These are phyloP conservation scores for Etia nguti DNA, from an alignment of 2,113 vertebrate species.

Conservation along the genomic window DNA sequence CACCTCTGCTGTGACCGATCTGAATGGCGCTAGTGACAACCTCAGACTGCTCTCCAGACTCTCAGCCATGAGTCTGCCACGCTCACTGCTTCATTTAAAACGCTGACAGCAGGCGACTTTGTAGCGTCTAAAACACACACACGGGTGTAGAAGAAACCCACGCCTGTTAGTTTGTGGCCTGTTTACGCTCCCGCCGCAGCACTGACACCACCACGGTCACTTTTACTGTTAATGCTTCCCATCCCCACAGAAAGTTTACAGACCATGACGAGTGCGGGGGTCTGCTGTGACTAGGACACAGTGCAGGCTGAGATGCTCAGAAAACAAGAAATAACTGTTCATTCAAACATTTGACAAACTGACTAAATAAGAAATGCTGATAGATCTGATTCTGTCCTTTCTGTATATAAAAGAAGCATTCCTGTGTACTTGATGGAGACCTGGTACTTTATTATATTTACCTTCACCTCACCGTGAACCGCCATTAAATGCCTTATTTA, in stretches of 20 bases:
- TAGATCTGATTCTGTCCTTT: background rate
- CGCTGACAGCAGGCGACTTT: background rate
- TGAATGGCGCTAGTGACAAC: background rate
- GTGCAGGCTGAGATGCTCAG: background rate
- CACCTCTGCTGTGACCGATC: background rate
- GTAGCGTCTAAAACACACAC: background rate
- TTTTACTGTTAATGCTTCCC: background rate
- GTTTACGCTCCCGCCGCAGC: background rate
- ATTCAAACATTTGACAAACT: background rate
- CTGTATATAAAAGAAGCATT: background rate
- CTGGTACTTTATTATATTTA: background rate
- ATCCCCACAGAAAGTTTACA: background rate
- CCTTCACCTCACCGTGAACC: background rate
- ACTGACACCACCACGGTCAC: background rate
- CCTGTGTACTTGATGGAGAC: background rate
- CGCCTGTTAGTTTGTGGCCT: background rate
- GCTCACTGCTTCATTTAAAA: background rate
- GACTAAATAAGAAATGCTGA: background rate
- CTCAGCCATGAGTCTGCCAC: background rate
- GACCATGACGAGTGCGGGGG: too few species aligned
- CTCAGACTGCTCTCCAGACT: background rate
- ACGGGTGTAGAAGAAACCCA: background rate
- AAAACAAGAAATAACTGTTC: background rate
- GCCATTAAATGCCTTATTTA: background rate
- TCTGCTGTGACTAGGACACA: background rate